These are phyloP conservation scores for Battus philenor DNA, from an alignment of 1,140 invertebrate species.

Conservation along the genomic window DNA sequence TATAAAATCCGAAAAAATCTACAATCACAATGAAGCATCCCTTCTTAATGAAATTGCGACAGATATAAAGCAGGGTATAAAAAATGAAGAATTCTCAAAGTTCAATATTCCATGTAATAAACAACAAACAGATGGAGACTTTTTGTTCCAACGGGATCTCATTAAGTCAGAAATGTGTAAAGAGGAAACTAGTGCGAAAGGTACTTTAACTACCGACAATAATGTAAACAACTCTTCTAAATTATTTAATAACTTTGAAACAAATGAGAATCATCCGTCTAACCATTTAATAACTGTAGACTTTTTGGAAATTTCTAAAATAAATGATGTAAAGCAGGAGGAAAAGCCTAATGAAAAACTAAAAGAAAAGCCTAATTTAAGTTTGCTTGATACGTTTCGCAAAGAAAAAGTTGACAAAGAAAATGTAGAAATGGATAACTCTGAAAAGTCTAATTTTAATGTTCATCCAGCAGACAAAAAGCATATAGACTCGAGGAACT, in stretches of 20 bases:
- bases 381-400: conserved; percentile 25
- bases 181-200: background rate
- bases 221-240: conserved; percentile 33
- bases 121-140: conserved; percentile 1
- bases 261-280: conserved; percentile 32
- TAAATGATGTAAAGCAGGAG: conserved; percentile 21
- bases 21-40: background rate
- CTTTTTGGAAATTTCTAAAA: conserved; percentile 28
- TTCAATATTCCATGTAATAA: background rate
- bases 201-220: conserved; percentile 17
- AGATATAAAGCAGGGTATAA: conserved; percentile 1
- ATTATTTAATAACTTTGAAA: conserved; percentile 34
- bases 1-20: conserved; percentile 19
- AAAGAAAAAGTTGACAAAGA: conserved; percentile 45
- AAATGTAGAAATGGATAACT: conserved; percentile 50
- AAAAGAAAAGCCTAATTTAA: conserved; percentile 38
- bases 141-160: conserved; percentile 6
- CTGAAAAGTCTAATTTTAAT: conserved; percentile 40
- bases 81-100: conserved; percentile 3
- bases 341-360: conserved; percentile 28
- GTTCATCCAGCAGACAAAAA: conserved; percentile 32
- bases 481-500: conserved; percentile 39
- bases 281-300: conserved; percentile 41
- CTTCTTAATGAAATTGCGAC: conserved; percentile 5
- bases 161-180: conserved; percentile 3